Conservation (phyloP, 2,113 vertebrate species). For the Platichthys flesus region DNA sequence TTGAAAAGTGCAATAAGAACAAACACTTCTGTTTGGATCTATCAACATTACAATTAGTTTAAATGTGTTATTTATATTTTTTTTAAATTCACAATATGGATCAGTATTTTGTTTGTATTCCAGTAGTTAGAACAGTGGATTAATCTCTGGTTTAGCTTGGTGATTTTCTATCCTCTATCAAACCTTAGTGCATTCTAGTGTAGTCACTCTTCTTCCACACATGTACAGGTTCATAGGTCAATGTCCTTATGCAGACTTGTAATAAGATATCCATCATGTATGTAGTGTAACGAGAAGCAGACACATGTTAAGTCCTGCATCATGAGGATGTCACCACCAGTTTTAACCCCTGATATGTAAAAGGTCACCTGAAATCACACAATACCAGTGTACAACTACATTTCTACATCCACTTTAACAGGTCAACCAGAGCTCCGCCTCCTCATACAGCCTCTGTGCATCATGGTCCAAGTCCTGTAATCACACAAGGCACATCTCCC, state of each 20-base stretch:
- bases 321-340: neutral
- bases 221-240: neutral
- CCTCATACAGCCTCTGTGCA: conserved; percentile 15
- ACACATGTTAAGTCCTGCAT: neutral
- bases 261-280: neutral
- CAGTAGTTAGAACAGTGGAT: conserved; percentile 32
- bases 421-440: conserved; percentile 16
- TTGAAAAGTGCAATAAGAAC: conserved; percentile 39
- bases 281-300: conserved; percentile 16
- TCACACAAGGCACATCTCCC: conserved; percentile 55
- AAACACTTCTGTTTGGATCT: conserved; percentile 15
- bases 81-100: conserved; percentile 36
- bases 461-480: conserved; percentile 8
- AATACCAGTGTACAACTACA: conserved; percentile 44
- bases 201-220: neutral
- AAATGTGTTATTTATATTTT: conserved; percentile 39
- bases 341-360: conserved; percentile 12
- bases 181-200: neutral
- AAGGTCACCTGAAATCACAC: conserved; percentile 4
- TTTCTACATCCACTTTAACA: neutral
- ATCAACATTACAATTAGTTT: conserved; percentile 37
- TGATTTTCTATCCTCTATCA: neutral
- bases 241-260: neutral
- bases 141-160: conserved; percentile 27
- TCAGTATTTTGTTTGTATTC: conserved; percentile 54